Evolutionary conservation across 2,113 vertebrate species (phyloP).

Genomic region (Odontesthes bonariensis): DNA sequence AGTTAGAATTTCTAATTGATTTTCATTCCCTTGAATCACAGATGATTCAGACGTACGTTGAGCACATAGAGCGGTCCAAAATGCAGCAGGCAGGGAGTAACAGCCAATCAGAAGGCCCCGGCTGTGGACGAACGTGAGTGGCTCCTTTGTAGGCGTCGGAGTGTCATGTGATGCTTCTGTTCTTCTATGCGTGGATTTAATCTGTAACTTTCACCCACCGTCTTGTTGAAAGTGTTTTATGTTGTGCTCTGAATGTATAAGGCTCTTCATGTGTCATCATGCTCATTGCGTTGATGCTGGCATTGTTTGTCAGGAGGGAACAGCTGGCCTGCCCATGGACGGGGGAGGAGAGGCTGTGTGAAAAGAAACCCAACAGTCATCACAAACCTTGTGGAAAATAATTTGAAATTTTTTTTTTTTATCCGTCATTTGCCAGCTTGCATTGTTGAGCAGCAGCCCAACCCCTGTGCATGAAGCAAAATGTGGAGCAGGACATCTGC

Average conservation of each 20-base stretch:
- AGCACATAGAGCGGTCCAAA: constrained; percentile 97
- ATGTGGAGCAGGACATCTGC: constrained; percentile 32
- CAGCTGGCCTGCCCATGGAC: constrained; percentile 17
- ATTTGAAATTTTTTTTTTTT: constrained; percentile 14
- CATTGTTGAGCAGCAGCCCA: not conserved
- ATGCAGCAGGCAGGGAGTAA: constrained; percentile 90
- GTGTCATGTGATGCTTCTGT: not conserved
- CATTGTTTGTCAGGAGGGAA: constrained; percentile 23
- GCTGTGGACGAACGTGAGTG: constrained; percentile 91
- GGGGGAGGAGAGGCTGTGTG: constrained; percentile 5
- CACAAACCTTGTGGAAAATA: constrained; percentile 12
- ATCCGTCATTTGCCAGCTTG: not conserved
- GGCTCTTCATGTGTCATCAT: constrained; percentile 10
- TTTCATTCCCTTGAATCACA: constrained; percentile 59
- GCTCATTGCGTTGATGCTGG: constrained; percentile 22
- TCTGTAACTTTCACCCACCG: not conserved
- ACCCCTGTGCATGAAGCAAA: constrained; percentile 7
- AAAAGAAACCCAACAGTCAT: not conserved
- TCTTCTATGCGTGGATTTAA: not conserved
- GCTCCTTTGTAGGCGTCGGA: not conserved
- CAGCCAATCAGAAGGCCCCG: constrained; percentile 90
- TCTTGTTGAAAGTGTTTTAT: constrained; percentile 30
- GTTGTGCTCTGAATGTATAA: constrained; percentile 13
- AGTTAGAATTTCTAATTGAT: accelerated
- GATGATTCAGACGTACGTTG: constrained; percentile 99